A percentile compares a stretch with the other conserved stretches of the same genome.
Conservation (phyloP, 2,113 vertebrate species). For the Toxotes chatareus region DNA sequence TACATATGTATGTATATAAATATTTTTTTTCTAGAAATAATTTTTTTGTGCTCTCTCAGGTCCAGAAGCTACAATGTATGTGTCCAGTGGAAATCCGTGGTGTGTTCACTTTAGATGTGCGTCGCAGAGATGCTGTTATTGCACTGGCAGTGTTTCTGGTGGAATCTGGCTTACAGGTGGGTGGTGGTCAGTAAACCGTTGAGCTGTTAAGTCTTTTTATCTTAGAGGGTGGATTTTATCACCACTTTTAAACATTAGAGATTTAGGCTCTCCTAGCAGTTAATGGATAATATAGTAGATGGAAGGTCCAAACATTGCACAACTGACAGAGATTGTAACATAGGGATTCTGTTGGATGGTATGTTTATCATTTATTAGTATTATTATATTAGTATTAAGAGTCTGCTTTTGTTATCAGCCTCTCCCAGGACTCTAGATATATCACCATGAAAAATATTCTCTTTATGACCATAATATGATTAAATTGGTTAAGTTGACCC, state of each 20-base stretch:
- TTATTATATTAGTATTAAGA: background rate
- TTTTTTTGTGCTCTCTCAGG: conserved; percentile 78
- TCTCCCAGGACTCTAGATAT: conserved; percentile 25
- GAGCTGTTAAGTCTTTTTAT: background rate
- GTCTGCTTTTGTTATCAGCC: background rate
- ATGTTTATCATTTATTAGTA: background rate
- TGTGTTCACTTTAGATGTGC: conserved; percentile 93
- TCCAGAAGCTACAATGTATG: conserved; percentile 97
- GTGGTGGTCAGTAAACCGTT: background rate
- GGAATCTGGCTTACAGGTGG: conserved; percentile 95
- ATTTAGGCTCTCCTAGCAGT: background rate
- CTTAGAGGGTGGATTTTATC: background rate
- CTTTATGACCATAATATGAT: conserved; percentile 64
- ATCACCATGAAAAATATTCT: conserved; percentile 41
- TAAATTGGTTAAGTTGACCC: conserved; percentile 15
- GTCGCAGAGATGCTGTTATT: conserved; percentile 95
- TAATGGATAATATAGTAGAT: background rate
- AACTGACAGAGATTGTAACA: background rate
- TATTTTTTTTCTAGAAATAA: background rate
- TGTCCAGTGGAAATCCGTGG: conserved; percentile 94
- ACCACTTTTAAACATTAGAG: background rate
- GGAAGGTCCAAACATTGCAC: background rate
- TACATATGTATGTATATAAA: background rate
- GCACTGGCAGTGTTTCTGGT: conserved; percentile 94
- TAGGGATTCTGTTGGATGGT: background rate